Evolutionary conservation across 2,888 invertebrate genomes (phyloP).

Genomic region (Drosophila borealis): DNA sequence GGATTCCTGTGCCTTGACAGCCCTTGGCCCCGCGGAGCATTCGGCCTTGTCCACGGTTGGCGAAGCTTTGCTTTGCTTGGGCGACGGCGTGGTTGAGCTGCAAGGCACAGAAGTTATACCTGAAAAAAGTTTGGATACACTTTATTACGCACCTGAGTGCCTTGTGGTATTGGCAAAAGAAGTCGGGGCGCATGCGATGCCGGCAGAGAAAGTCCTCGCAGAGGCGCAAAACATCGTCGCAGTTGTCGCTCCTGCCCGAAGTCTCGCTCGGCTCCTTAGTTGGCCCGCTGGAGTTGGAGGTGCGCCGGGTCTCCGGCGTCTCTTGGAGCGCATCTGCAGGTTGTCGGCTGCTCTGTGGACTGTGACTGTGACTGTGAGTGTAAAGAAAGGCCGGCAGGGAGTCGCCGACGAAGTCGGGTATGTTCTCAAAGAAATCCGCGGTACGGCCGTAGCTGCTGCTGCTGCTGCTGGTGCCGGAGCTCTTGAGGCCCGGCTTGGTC

Average conservation of each 20-base stretch:
- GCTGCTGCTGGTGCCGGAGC: slow-evolving; percentile 44
- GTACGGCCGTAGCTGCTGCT: slow-evolving; percentile 76
- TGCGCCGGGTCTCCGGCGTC: slow-evolving; percentile 6
- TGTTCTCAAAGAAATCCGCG: slow-evolving; percentile 82
- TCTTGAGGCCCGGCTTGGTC: slow-evolving; percentile 43
- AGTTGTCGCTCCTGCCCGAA: slow-evolving; percentile 47
- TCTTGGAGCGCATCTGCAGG: slow-evolving; percentile 13
- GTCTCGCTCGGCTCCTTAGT: slow-evolving; percentile 18
- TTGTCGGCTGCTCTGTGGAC: slow-evolving; percentile 17
- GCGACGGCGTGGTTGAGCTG: slow-evolving; percentile 69
- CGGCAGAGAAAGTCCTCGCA: slow-evolving; percentile 88
- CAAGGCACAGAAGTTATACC: background rate
- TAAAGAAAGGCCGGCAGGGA: slow-evolving; percentile 66
- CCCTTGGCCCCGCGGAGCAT: slow-evolving; percentile 26
- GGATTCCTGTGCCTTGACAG: slow-evolving; percentile 39
- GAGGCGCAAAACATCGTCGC: slow-evolving; percentile 84
- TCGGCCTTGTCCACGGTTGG: slow-evolving; percentile 29
- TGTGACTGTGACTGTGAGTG: background rate
- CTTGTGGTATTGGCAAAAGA: slow-evolving; percentile 90
- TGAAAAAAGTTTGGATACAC: background rate
- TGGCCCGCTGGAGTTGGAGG: slow-evolving; percentile 24
- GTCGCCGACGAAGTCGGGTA: slow-evolving; percentile 79
- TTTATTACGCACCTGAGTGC: slow-evolving; percentile 84
- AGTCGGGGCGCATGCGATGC: slow-evolving; percentile 90
- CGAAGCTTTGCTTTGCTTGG: slow-evolving; percentile 63